phyloP scores from a whole-genome alignment of 2,113 vertebrate species.

The Oceanodroma tethys region DNA sequence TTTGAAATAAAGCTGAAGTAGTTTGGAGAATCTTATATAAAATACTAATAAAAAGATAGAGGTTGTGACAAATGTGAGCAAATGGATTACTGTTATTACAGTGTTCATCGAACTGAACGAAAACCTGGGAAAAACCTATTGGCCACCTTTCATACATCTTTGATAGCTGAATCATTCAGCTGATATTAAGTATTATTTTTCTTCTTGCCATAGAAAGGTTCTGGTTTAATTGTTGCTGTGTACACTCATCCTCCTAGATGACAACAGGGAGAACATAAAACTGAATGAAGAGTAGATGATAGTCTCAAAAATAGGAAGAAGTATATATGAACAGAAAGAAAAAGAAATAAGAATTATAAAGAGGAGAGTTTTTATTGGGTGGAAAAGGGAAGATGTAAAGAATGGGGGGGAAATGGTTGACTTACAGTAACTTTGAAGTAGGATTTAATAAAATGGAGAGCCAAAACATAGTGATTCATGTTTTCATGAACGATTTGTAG shows the following conservation, averaged over 20 bases:
- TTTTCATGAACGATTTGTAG: background rate
- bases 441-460: background rate
- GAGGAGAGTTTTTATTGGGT: background rate
- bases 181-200: background rate
- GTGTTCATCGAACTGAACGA: background rate
- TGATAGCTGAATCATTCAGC: background rate
- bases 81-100: background rate
- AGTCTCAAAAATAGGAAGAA: background rate
- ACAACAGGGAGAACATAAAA: background rate
- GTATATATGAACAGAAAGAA: background rate
- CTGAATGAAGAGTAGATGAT: background rate
- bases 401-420: background rate
- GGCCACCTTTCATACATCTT: background rate
- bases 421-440: background rate
- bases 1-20: background rate
- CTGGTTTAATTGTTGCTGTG: background rate
- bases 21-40: background rate
- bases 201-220: background rate
- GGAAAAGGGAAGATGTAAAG: background rate
- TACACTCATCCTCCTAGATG: background rate
- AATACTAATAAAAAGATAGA: background rate
- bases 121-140: background rate
- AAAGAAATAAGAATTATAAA: background rate
- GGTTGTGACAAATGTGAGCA: background rate
- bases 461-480: background rate